A percentile compares a stretch with the other conserved stretches of the same genome.
These are phyloP conservation scores for Taurulus bubalis DNA, from an alignment of 2,113 vertebrate species.

Conservation along the genomic window DNA sequence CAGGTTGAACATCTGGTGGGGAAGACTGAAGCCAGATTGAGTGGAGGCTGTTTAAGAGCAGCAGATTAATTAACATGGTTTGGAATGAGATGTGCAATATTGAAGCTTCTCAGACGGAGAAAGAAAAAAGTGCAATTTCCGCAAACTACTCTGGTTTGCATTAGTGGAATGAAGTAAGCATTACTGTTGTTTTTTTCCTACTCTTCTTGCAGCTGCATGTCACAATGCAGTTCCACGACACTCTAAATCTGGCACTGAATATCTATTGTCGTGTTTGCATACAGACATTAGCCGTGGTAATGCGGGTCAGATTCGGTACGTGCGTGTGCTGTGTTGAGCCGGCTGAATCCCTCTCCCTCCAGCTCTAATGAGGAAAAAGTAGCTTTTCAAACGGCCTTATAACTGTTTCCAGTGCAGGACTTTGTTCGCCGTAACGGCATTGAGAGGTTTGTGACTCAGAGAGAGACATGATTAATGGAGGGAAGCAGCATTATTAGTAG, in stretches of 20 bases:
- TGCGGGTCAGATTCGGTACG: not conserved
- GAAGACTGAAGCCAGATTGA: not conserved
- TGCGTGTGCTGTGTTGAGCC: not conserved
- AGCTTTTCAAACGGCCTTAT: not conserved
- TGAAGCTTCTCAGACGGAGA: not conserved
- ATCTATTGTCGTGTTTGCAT: not conserved
- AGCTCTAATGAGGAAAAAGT: slow-evolving; percentile 8
- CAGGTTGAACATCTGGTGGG: slow-evolving; percentile 1
- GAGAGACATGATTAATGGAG: slow-evolving; percentile 3
- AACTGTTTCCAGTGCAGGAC: slow-evolving; percentile 5
- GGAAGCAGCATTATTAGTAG: not conserved
- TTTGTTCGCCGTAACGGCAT: slow-evolving; percentile 1
- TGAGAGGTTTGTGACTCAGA: not conserved
- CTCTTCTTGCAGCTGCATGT: not conserved
- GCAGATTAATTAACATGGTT: not conserved
- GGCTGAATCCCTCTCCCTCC: too few species aligned
- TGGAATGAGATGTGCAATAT: slow-evolving; percentile 3
- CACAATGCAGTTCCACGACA: not conserved
- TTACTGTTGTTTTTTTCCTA: not conserved
- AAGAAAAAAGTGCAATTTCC: not conserved
- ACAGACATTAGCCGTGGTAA: not conserved
- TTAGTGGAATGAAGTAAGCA: not conserved
- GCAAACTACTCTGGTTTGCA: not conserved
- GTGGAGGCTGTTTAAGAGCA: not conserved
- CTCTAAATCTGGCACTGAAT: slow-evolving; percentile 10